These are phyloP conservation scores for Lipotes vexillifer DNA, from an alignment of 2,113 vertebrate genomes.

Conservation along the genomic window DNA sequence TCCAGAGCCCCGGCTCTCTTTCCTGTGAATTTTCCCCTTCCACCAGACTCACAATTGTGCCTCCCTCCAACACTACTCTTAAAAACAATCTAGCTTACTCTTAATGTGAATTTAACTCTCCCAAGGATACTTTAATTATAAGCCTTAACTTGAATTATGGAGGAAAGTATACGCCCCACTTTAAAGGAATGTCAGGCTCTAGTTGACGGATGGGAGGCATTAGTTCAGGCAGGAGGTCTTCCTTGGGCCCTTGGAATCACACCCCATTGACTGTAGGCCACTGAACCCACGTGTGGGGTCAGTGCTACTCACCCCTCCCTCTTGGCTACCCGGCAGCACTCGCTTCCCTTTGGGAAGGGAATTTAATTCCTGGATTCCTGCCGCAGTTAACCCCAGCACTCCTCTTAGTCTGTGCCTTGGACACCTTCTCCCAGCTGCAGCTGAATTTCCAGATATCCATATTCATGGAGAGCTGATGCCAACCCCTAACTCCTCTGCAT, in stretches of 20 bases:
- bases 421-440: background rate
- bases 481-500: background rate
- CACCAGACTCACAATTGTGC: background rate
- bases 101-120: background rate
- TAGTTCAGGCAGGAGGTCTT: background rate
- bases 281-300: background rate
- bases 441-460: background rate
- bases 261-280: fast-evolving
- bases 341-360: background rate
- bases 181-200: background rate
- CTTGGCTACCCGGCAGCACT: no score
- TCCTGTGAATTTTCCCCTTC: background rate
- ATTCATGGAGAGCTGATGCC: no score
- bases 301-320: background rate
- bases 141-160: background rate
- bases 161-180: background rate
- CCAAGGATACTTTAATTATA: background rate
- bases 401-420: background rate
- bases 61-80: background rate
- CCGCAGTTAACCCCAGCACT: fast-evolving
- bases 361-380: background rate
- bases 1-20: background rate
- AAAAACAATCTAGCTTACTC: background rate
- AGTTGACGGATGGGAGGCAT: background rate
- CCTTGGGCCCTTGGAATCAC: background rate